phyloP scores from a whole-genome alignment of 1,140 invertebrate species.

The Diploscapter pachys region DNA sequence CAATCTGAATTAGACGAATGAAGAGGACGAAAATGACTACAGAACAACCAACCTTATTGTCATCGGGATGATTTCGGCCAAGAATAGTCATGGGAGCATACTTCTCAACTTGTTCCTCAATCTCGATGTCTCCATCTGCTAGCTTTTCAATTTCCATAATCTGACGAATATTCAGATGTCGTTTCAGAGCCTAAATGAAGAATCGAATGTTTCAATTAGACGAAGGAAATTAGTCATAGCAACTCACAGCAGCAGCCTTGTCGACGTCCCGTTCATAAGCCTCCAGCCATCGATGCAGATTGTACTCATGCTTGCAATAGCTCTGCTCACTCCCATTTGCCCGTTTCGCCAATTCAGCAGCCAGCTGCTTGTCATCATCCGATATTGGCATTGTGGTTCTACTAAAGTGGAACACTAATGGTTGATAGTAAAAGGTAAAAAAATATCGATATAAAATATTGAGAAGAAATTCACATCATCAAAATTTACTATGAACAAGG shows the following conservation, averaged over 20 bases:
- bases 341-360: too few relatives aligned
- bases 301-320: conserved; percentile 30
- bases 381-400: too few relatives aligned
- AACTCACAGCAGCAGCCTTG: conserved; percentile 23
- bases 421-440: too few relatives aligned
- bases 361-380: too few relatives aligned
- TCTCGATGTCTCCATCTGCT: background rate
- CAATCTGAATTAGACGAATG: background rate
- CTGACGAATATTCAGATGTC: conserved; percentile 36
- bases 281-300: conserved; percentile 27
- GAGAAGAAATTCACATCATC: too few relatives aligned
- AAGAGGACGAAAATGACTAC: too few relatives aligned
- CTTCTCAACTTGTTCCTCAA: background rate
- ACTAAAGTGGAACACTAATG: too few relatives aligned
- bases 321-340: background rate
- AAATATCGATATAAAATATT: too few relatives aligned
- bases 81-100: conserved; percentile 34
- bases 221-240: background rate
- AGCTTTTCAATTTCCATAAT: conserved; percentile 15
- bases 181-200: conserved; percentile 16
- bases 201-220: background rate
- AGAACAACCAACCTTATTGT: conserved; percentile 23
- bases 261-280: conserved; percentile 25
- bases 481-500: too few relatives aligned
- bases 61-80: conserved; percentile 34